These are phyloP conservation scores for Magallana nippona DNA, from an alignment of 2,888 invertebrate species.

Conservation along the genomic window DNA sequence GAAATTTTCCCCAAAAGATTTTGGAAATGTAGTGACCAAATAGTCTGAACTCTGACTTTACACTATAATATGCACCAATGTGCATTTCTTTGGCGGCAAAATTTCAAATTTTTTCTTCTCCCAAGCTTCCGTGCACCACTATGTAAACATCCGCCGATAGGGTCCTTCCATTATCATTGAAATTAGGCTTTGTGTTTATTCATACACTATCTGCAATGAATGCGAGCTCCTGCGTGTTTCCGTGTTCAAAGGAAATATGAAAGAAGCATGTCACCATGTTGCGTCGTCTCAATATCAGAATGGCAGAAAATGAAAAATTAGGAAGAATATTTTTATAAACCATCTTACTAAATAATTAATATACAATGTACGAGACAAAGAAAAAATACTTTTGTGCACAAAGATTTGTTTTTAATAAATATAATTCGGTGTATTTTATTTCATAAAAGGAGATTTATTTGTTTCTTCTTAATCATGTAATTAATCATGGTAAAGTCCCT, in stretches of 20 bases:
- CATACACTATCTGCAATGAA: conserved; percentile 42
- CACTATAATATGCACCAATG: background rate
- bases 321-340: background rate
- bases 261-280: conserved; percentile 6
- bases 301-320: background rate
- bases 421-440: background rate
- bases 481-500: background rate
- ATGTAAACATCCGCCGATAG: conserved; percentile 48
- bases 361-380: background rate
- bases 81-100: conserved; percentile 51
- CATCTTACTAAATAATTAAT: too few species aligned
- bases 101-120: conserved; percentile 53
- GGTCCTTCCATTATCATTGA: conserved; percentile 44
- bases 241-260: conserved; percentile 9
- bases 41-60: background rate
- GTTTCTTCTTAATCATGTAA: too few species aligned
- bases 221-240: background rate
- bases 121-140: conserved; percentile 44
- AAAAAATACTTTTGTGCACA: background rate
- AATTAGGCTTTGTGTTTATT: conserved; percentile 49
- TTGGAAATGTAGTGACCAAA: background rate
- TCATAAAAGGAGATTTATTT: background rate
- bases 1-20: background rate
- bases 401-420: background rate
- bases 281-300: background rate